Conservation (phyloP, 2,113 vertebrate genomes). For the Centropristis striata region DNA sequence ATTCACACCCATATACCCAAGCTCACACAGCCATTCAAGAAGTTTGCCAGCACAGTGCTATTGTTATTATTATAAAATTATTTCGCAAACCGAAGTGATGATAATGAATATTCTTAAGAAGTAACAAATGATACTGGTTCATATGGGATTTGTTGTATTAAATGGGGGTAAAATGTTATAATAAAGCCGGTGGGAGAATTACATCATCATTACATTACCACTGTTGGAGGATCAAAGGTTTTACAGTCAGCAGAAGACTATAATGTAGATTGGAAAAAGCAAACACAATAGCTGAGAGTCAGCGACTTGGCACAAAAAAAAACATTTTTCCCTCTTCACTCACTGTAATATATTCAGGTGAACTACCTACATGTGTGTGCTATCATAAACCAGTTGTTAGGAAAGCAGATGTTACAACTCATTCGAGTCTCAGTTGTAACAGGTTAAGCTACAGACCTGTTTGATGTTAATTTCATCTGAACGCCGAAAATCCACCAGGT, state of each 20-base stretch:
- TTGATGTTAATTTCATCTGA: no score
- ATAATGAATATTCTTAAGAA: neutral
- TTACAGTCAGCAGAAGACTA: no score
- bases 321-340: no score
- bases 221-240: neutral
- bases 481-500: no score
- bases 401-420: no score
- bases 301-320: no score
- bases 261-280: neutral
- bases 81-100: neutral
- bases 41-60: neutral
- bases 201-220: constrained; percentile 1
- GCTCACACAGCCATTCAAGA: neutral
- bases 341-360: no score
- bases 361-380: no score
- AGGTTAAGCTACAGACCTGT: no score
- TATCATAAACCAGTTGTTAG: no score
- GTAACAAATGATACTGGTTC: neutral
- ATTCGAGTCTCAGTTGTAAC: no score
- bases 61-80: neutral
- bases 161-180: neutral
- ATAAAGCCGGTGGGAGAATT: neutral
- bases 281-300: neutral
- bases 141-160: neutral
- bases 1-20: neutral